Base-by-base conservation (phyloP, 2,113 vertebrate genomes). In the Paedocypris sp. region DNA sequence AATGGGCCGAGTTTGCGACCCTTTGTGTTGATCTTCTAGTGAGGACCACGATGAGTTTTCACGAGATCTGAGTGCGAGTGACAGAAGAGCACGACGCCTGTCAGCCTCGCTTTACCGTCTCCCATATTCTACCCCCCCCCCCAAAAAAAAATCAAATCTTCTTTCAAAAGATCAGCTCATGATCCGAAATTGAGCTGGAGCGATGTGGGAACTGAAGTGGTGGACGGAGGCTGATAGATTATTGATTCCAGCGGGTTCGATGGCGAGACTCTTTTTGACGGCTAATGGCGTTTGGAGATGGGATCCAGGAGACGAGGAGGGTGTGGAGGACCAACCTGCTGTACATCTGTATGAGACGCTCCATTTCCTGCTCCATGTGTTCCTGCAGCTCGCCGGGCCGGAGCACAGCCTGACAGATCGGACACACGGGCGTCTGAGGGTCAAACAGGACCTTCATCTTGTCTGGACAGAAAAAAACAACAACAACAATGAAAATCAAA, bases 291-390 rank as follows among this genome's bases (percentile, higher is more conserved):
- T n/a, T n/a, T n/a, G n/a, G n/a, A n/a, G n/a, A n/a, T n/a, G n/a
- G n/a, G n/a, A n/a, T n/a, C n/a, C n/a, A n/a, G n/a, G n/a, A 33
- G 0, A 11, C 25, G 12, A 33, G 18, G n/a, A 7, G 8, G 22
- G 28, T 11, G 3, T 41, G 20, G 25, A 1, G 7, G 9, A 18
- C 7, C 8, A 90, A 98, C 94, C 92, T 92, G 78, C 91, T 70
- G 22, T 92, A 91, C 52, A 91, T 80, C 38, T 97, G 93, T 0
- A 89, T 82, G 18, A 98, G 86, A 71, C 91, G 90, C 70, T 88
- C 80, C 72, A 97, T 68, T 71, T 97, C 94, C 77, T 95, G 90
- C 66, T 95, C 90, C 93, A 98, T 91, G 77, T 98, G 94, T 1
- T 93, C 93, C 60, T 93, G 93, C 70, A 98, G 76, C 69, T 98